Conservation (phyloP, 2,888 invertebrate species). For the Punctoribates punctum region DNA sequence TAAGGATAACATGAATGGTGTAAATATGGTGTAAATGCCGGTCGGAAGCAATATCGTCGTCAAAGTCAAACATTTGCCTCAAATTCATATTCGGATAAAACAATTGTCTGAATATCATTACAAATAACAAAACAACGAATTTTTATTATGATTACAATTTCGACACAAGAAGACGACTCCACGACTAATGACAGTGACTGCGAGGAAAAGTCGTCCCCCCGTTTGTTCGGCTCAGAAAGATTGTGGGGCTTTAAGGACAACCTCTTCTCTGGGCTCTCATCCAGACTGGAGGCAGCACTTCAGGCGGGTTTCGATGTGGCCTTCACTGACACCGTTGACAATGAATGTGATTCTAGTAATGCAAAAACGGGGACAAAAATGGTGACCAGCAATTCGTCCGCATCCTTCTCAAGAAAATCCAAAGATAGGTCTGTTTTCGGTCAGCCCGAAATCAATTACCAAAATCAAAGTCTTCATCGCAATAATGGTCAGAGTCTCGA, state of each 20-base stretch:
- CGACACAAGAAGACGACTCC: neutral
- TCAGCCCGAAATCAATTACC: conserved; percentile 47
- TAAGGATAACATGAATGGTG: neutral
- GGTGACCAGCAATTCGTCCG: neutral
- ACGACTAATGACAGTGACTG: neutral
- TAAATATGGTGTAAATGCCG: neutral
- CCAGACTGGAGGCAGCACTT: conserved; percentile 52
- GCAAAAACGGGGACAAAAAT: too few relatives aligned
- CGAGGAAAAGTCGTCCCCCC: conserved; percentile 15
- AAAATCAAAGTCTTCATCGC: conserved; percentile 43
- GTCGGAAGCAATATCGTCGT: conserved; percentile 28
- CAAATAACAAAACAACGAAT: conserved; percentile 19
- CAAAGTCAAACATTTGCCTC: conserved; percentile 14
- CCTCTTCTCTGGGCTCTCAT: conserved; percentile 52
- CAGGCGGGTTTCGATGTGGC: conserved; percentile 48
- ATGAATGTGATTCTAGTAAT: conserved; percentile 41
- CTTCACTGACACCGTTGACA: conserved; percentile 45
- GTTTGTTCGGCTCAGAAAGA: conserved; percentile 29
- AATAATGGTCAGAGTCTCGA: conserved; percentile 47
- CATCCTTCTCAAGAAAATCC: conserved; percentile 37
- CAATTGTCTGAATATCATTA: neutral
- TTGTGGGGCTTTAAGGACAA: conserved; percentile 41
- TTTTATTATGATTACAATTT: neutral
- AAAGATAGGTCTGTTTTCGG: conserved; percentile 49
- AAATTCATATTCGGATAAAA: neutral